Conservation (phyloP, 2,113 vertebrate species). For the Semicossyphus pulcher region DNA sequence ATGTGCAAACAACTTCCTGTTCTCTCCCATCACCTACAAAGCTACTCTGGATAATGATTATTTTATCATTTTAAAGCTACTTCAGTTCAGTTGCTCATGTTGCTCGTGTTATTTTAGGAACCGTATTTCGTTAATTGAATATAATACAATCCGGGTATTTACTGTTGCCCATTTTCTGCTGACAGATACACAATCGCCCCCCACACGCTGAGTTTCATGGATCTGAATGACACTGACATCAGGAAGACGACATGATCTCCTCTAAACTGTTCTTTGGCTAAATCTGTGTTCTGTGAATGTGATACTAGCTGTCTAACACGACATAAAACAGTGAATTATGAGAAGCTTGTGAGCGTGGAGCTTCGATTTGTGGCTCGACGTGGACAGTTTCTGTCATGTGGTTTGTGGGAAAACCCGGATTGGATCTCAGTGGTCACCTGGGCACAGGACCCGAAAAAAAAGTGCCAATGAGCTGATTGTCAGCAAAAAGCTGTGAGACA, state of each 20-base stretch:
- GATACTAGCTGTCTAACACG: not conserved
- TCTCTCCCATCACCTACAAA: too few species aligned
- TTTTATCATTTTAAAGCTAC: too few species aligned
- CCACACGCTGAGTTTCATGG: not conserved
- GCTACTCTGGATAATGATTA: too few species aligned
- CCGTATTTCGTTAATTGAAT: too few species aligned
- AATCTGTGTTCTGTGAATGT: not conserved
- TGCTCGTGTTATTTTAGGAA: too few species aligned
- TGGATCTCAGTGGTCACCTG: slow-evolving; percentile 84
- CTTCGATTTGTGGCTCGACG: not conserved
- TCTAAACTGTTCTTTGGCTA: not conserved
- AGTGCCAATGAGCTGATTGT: not conserved
- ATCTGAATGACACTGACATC: not conserved
- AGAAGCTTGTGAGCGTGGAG: not conserved
- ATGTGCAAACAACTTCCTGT: too few species aligned
- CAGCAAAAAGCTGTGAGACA: not conserved
- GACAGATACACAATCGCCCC: not conserved
- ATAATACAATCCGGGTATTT: too few species aligned
- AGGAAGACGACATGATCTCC: not conserved
- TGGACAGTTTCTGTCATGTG: slow-evolving; percentile 73
- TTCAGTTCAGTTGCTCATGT: too few species aligned
- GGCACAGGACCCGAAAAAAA: slow-evolving; percentile 49
- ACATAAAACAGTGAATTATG: slow-evolving; percentile 17
- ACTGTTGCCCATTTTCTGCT: too few species aligned
- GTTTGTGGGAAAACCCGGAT: slow-evolving; percentile 83